Base-by-base conservation (phyloP, 2,888 invertebrate species). In the Tetanocera ferruginea region DNA sequence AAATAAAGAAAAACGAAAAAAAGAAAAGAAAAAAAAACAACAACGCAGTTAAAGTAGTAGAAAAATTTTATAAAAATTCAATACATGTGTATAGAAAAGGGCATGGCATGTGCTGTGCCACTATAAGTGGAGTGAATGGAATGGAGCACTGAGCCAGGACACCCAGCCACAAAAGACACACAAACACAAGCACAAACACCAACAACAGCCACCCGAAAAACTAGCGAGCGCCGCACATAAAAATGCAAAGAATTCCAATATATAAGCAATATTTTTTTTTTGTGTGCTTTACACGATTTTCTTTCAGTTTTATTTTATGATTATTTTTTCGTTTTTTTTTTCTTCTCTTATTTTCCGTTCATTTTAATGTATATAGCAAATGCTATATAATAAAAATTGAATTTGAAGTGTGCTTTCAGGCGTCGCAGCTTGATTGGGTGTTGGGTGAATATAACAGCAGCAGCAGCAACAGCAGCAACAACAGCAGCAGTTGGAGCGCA, bases 171-270 rank as follows among this genome's bases (percentile, higher is more conserved):
- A 37, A 34, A 17, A 19, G n/a, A 34, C 19, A 28, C 34, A 51
- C 28, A 19, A 23, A 64, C 28, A 25, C 34, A 66, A 17, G 37
- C 5, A 55, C 55, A 55, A 6, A 3, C 25, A 34, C 17, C 19
- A 66, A 17, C 66, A 11, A 55, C 55, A 55, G 9, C 19, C 25
- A 34, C 17, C 19, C 57, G 23, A 57, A 57, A 57, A 57, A 57
- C 60, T 60, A 60, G 25, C 43, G 73, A 79, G 76, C 75, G 78
- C 64, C 49, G 81, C 80, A 76, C 51, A 76, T 80, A 79, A 80
- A 79, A 83, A 80, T 82, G 79, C 76, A 82, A 81, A 82, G 81
- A 81, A 81, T 79, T 78, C 78, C 78, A 79, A 78, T 82, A 79
- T 70, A 79, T 76, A 79, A 78, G 71, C 74, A 70, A 73, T 80